Evolutionary conservation across 2,797 vertebrate species (phyloP).

Genomic region (Bradypodion pumilum): DNA sequence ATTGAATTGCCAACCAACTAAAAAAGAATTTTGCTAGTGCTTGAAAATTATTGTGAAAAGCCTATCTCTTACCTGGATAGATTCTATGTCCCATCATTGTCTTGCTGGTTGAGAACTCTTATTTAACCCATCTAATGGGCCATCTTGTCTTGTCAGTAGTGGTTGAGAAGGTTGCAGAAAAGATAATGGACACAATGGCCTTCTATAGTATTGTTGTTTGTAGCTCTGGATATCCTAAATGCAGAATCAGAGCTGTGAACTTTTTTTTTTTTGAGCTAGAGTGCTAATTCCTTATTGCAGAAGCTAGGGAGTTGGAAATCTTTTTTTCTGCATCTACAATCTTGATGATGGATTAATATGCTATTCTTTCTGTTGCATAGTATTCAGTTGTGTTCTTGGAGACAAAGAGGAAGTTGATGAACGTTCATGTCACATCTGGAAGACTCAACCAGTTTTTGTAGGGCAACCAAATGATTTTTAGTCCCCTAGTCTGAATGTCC

Average conservation of each 20-base stretch:
- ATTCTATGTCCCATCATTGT: too few species aligned
- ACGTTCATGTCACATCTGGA: not conserved
- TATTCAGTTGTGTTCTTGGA: not conserved
- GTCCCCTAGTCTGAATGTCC: too few species aligned
- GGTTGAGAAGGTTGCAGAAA: not conserved
- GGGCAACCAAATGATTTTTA: too few species aligned
- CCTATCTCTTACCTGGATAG: too few species aligned
- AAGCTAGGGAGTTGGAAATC: not conserved
- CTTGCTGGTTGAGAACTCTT: not conserved
- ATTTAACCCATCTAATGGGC: not conserved
- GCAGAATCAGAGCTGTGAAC: not conserved
- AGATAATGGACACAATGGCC: too few species aligned
- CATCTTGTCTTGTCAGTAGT: not conserved
- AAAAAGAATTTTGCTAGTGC: too few species aligned
- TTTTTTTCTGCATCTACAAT: not conserved
- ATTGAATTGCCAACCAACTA: too few species aligned
- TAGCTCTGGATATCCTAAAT: not conserved
- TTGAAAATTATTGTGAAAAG: too few species aligned
- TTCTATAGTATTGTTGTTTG: not conserved
- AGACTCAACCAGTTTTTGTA: not conserved
- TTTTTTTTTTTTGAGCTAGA: not conserved
- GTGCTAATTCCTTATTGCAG: not conserved
- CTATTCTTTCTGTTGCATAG: too few species aligned
- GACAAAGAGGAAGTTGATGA: not conserved
- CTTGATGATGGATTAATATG: not conserved